Base-by-base conservation (phyloP, 2,888 invertebrate species). In the Melolontha melolontha region DNA sequence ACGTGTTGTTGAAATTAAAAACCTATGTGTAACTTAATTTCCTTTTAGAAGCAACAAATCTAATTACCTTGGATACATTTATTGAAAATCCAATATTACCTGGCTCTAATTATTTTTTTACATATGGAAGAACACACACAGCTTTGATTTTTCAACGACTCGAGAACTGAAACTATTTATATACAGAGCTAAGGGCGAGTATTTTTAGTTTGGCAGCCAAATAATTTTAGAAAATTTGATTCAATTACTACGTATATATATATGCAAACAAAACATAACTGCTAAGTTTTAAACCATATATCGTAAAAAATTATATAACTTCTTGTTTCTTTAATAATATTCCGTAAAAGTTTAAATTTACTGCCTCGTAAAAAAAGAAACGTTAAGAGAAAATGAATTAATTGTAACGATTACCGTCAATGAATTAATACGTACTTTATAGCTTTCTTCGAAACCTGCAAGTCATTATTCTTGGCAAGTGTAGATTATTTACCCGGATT, bases 101-200 rank as follows among this genome's bases (percentile, higher is more conserved):
- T 70, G 55, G 59, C 66, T 66, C 65, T 66, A 51, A 65, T 71
- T 68, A 64, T 67, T 68, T 70, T n/a, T 64, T 70, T 68, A 64
- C 67, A 68, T 70, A 62, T 65, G 68, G 51, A 64, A 72, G 62
- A 73, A 75, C 78, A 78, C 79, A 79, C 81, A 79, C 80, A 78
- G 77, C 78, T 75, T 47, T 51, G 17, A 62, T 73, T 73, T 77
- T 79, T 80, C 78, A 77, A 76, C 72, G 73, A 74, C 75, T 72
- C 59, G 12, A 75, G 78, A 75, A 79, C 79, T 78, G 73, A 75
- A 74, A 74, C 79, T 80, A 80, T 80, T 79, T 80, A 79, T 81
- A 79, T 75, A 74, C 74, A 75, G 75, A 78, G 76, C 78, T 76
- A 75, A 73, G 69, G 72, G 54, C 68, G 66, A 59, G 68, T 75